Conservation (phyloP, 2,888 invertebrate species). For the Strigamia transsilvanica region DNA sequence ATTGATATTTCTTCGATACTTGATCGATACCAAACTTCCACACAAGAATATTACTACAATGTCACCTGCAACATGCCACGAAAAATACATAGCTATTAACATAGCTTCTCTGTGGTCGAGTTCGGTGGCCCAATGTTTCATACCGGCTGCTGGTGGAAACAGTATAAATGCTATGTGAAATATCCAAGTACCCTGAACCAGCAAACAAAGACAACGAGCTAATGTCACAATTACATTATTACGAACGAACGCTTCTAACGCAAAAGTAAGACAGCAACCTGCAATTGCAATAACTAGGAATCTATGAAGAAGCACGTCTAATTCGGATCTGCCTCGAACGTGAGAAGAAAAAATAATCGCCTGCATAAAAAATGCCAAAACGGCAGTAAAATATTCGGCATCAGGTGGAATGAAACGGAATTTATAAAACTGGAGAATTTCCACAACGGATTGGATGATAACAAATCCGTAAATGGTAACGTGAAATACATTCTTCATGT, state of each 20-base stretch:
- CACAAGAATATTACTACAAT: constrained; percentile 50
- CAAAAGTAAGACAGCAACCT: constrained; percentile 60
- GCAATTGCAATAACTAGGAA: constrained; percentile 65
- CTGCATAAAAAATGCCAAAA: constrained; percentile 65
- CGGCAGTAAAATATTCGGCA: constrained; percentile 64
- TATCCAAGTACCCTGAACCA: constrained; percentile 68
- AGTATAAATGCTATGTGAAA: constrained; percentile 67
- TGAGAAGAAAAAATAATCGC: constrained; percentile 66
- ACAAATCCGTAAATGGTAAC: neutral
- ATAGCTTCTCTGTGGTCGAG: constrained; percentile 66
- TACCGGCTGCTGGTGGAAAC: constrained; percentile 63
- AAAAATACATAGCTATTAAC: constrained; percentile 64
- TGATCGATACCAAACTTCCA: constrained; percentile 31
- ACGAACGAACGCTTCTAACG: constrained; percentile 64
- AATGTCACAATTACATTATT: constrained; percentile 63
- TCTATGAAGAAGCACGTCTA: constrained; percentile 61
- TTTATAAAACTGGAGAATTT: constrained; percentile 63
- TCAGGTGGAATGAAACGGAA: constrained; percentile 62
- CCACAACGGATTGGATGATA: constrained; percentile 63
- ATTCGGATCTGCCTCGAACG: constrained; percentile 64
- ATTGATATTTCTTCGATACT: neutral
- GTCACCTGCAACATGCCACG: constrained; percentile 55
- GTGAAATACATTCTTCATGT: constrained; percentile 64
- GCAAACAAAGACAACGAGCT: constrained; percentile 63
- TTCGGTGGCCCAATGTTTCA: constrained; percentile 53